These are phyloP conservation scores for Agriotes lineatus DNA, from an alignment of 2,888 invertebrate species.

Conservation along the genomic window DNA sequence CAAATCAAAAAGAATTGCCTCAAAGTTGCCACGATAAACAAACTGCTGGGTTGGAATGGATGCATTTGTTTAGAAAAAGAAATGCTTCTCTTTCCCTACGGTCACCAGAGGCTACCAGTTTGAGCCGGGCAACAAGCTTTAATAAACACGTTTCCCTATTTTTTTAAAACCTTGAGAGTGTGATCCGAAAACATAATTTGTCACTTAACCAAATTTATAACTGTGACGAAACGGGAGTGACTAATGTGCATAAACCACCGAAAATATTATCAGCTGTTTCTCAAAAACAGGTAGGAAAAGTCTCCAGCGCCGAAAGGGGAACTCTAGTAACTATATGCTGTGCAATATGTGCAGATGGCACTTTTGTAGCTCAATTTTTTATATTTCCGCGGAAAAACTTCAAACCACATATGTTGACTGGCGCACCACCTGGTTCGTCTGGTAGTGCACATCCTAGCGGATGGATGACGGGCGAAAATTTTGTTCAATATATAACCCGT, in stretches of 20 bases:
- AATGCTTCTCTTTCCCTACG: conserved; percentile 42
- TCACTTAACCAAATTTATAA: too few species aligned
- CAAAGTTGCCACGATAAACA: conserved; percentile 32
- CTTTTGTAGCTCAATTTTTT: conserved; percentile 55
- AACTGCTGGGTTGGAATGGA: conserved; percentile 33
- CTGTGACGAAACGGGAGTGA: conserved; percentile 47
- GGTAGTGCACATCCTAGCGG: too few species aligned
- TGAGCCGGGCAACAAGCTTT: conserved; percentile 43
- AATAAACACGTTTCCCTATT: too few species aligned
- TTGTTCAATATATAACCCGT: neutral
- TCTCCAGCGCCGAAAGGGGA: conserved; percentile 37
- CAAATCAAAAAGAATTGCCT: conserved; percentile 43
- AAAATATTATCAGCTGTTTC: conserved; percentile 23
- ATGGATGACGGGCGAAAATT: too few species aligned
- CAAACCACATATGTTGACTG: too few species aligned
- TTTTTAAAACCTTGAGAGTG: conserved; percentile 46
- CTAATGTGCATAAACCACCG: conserved; percentile 23
- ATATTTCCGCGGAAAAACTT: conserved; percentile 56
- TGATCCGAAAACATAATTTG: conserved; percentile 41
- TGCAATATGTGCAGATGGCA: conserved; percentile 53
- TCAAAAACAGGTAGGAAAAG: conserved; percentile 36
- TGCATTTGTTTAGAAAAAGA: conserved; percentile 20
- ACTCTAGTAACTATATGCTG: conserved; percentile 33
- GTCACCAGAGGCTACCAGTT: conserved; percentile 50
- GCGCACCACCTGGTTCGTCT: conserved; percentile 55